A percentile compares a stretch with the other conserved stretches of the same genome.
Conservation (phyloP, 1,140 invertebrate genomes). For the Hylaeus anthracinus region DNA sequence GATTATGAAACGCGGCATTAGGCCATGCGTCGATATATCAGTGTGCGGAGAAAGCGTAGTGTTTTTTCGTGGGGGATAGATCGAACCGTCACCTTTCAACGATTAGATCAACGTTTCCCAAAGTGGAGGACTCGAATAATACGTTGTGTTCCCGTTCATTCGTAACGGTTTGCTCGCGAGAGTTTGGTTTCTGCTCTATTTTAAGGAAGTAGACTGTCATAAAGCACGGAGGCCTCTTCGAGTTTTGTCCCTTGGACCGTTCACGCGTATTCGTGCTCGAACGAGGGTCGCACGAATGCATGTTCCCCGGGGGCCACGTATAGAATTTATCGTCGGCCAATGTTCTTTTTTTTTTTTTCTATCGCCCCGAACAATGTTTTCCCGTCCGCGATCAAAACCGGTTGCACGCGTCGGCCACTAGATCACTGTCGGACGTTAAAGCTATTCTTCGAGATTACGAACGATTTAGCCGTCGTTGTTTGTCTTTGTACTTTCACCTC, state of each 20-base stretch:
- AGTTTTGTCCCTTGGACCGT: background rate
- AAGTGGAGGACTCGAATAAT: background rate
- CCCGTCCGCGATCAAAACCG: conserved; percentile 32
- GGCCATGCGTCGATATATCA: conserved; percentile 25
- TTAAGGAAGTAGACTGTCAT: too few species aligned
- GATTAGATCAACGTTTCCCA: background rate
- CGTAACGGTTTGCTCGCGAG: background rate
- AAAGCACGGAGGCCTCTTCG: too few species aligned
- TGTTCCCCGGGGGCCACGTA: background rate
- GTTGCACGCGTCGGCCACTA: conserved; percentile 17
- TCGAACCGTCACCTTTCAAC: background rate
- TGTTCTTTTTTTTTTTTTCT: background rate
- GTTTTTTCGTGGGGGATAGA: conserved; percentile 11
- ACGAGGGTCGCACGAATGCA: background rate
- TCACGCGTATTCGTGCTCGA: background rate
- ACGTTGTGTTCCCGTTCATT: too few species aligned
- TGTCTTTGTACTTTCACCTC: conserved; percentile 40
- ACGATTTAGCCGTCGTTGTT: conserved; percentile 18
- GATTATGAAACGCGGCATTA: conserved; percentile 42
- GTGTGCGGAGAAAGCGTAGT: conserved; percentile 7
- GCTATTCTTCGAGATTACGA: conserved; percentile 37
- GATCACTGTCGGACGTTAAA: conserved; percentile 33
- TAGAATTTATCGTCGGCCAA: conserved; percentile 18
- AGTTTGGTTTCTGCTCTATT: too few species aligned
- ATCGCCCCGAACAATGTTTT: conserved; percentile 23